Conservation (phyloP, 2,888 invertebrate genomes). For the Nymphalis polychloros region DNA sequence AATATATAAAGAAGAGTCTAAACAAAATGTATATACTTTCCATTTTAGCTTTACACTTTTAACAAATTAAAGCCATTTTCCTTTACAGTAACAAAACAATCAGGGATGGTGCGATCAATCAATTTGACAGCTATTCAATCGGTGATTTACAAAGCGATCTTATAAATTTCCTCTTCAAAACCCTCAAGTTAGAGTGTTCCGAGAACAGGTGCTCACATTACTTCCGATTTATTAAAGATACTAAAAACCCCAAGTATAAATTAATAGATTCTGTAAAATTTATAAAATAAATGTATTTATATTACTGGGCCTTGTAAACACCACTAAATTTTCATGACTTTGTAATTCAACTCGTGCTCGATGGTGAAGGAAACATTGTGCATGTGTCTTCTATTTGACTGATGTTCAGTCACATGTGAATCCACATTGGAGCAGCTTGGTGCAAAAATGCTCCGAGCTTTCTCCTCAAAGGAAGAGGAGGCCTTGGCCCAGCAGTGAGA, state of each 20-base stretch:
- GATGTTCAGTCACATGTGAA: too few relatives aligned
- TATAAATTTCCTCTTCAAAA: conserved; percentile 28
- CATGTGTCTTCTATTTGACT: too few relatives aligned
- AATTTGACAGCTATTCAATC: conserved; percentile 39
- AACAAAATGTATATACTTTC: background rate
- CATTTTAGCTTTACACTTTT: background rate
- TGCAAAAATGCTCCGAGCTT: too few relatives aligned
- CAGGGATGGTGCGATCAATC: conserved; percentile 34
- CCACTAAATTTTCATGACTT: too few relatives aligned
- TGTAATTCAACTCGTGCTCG: too few relatives aligned
- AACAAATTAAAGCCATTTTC: background rate
- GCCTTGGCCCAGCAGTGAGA: too few relatives aligned
- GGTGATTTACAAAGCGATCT: conserved; percentile 36
- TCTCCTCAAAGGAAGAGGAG: too few relatives aligned
- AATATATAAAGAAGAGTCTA: background rate
- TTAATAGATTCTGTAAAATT: background rate
- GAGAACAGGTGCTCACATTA: conserved; percentile 28
- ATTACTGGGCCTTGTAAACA: too few relatives aligned
- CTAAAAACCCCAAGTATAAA: background rate
- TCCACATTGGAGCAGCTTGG: too few relatives aligned
- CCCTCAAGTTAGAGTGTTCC: conserved; percentile 15
- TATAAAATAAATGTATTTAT: background rate
- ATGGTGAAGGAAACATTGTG: too few relatives aligned
- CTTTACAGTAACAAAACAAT: conserved; percentile 15
- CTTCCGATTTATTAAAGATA: conserved; percentile 13